Percentiles rank a stretch among this genome's conserved stretches.
Evolutionary conservation across 2,113 vertebrate genomes (phyloP).

Genomic region (Cricetomys ansorgei): DNA sequence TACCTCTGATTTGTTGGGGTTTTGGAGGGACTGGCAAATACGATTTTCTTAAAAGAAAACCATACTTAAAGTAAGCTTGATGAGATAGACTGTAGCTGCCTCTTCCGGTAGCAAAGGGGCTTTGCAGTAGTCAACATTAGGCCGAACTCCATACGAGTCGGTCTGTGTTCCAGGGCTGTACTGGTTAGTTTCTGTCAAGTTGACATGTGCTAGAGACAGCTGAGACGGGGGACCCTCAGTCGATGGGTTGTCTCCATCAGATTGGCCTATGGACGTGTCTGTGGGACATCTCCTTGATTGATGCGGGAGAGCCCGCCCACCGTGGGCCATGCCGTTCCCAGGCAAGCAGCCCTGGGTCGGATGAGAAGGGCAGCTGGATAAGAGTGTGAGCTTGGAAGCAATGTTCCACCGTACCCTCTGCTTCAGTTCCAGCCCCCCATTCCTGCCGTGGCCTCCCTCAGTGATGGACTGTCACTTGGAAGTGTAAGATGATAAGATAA

Average conservation of each 20-base stretch:
- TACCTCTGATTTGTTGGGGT: constrained; percentile 22
- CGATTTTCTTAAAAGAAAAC: background rate
- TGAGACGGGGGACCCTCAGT: background rate
- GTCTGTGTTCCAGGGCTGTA: background rate
- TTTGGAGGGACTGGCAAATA: background rate
- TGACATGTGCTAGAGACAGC: background rate
- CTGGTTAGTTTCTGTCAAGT: background rate
- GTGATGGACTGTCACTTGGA: background rate
- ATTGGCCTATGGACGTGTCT: background rate
- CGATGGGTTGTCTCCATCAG: background rate
- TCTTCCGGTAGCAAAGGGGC: background rate
- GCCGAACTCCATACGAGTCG: background rate
- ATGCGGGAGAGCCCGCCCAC: too few species aligned
- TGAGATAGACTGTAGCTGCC: background rate
- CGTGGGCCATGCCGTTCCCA: background rate
- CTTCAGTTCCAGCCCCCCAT: background rate
- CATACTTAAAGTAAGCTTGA: background rate
- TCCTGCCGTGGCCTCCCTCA: background rate
- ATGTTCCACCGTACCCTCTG: background rate
- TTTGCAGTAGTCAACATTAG: background rate
- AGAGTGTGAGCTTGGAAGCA: background rate
- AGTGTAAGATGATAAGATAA: background rate
- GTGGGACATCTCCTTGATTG: background rate
- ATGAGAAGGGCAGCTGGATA: background rate
- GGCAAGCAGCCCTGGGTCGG: background rate